Evolutionary conservation across 2,888 invertebrate species (phyloP), one percentile per base, ranked within the genome.

Genomic region (Platerodrilus igneus): DNA sequence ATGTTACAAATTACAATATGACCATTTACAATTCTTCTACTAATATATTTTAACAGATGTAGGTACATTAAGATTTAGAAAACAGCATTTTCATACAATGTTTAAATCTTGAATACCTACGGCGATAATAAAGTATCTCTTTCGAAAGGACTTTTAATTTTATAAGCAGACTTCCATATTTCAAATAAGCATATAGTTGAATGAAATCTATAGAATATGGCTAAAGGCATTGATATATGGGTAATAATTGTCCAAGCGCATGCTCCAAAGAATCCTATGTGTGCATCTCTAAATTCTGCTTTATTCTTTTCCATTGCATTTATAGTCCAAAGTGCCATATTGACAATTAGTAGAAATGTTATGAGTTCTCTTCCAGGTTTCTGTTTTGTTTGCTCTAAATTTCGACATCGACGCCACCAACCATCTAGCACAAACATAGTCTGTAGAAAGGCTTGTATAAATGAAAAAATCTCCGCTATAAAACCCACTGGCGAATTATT

Each of bases 171-270:
- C 64, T 90, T 92, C 92, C 92, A 93, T 38, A 93, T 86, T 66
- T 92, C 91, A 58, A 90, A 91, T 11, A 93, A 75, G 64, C 92
- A 92, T 53, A 92, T 91, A 0, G 91, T 89, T 2, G 90, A 90
- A 66, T 92, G 91, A 62, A 92, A 92, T 23, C 92, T 73, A 67
- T 89, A 92, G 69, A 91, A 91, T 53, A 91, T 90, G 0, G 87
- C 87, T 28, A 92, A 69, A 0, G 91, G 91, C 81, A 89, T 88
- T 0, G 88, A 86, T 0, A 90, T 83, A 61, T 91, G 89, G 0
- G 87, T 88, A 53, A 92, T 89, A 52, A 91, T 86, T 0, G 89
- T 88, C 91, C 91, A 92, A 2, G 86, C 86, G 88, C 89, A 89
- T 1, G 84, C 77, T 0, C 89, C 89, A 60, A 85, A 90, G 67